Evolutionary conservation across 2,113 vertebrate species (phyloP).

Genomic region (Ceyx cyanopectus): DNA sequence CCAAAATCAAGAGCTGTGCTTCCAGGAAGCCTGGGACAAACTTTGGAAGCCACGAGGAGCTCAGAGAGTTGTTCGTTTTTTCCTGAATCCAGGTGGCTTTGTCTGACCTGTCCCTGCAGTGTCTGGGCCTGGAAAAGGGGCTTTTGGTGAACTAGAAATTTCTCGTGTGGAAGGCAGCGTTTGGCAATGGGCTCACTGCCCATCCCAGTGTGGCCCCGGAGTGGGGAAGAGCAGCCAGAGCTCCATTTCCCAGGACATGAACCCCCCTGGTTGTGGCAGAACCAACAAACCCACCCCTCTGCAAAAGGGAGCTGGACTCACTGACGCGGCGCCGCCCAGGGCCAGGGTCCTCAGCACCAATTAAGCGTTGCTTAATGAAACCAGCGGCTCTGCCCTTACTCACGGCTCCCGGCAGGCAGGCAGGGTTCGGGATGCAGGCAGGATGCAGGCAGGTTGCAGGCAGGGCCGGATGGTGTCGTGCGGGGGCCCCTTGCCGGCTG

Average conservation of each 20-base stretch:
- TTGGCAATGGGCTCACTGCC: background rate
- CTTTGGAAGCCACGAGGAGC: background rate
- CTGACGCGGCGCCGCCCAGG: background rate
- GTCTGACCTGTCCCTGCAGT: background rate
- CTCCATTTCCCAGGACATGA: background rate
- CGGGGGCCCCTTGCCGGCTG: background rate
- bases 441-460: background rate
- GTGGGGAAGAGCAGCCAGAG: background rate
- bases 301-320: background rate
- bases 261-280: too few species aligned
- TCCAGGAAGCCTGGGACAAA: constrained; percentile 15
- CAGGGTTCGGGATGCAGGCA: background rate
- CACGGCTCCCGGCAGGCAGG: background rate
- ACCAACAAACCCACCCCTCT: background rate
- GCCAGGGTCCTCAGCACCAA: background rate
- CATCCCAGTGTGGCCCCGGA: background rate
- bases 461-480: background rate
- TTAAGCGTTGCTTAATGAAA: background rate
- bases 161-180: background rate
- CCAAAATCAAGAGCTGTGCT: background rate
- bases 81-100: constrained; percentile 25
- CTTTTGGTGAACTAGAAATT: background rate
- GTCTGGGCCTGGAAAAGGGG: background rate
- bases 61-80: constrained; percentile 15
- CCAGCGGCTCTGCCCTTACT: background rate